These are phyloP conservation scores for Zaprionus davidi DNA, from an alignment of 1,140 invertebrate species.

Conservation along the genomic window DNA sequence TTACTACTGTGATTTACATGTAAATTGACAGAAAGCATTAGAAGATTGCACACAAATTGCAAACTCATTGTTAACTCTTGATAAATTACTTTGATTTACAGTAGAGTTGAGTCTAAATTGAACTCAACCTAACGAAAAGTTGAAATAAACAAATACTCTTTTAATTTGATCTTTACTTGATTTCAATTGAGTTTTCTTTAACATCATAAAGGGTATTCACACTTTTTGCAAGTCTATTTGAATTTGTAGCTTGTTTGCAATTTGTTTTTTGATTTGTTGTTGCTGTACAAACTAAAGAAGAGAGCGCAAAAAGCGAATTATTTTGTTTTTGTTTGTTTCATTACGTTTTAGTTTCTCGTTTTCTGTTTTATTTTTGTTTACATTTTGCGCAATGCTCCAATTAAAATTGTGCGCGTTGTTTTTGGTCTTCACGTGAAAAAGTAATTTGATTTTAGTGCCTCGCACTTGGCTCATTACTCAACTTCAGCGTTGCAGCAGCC, in stretches of 20 bases:
- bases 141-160: not conserved
- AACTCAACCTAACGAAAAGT: not conserved
- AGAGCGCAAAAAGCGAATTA: constrained; percentile 25
- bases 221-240: not conserved
- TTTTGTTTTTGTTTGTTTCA: constrained; percentile 19
- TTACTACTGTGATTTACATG: not conserved
- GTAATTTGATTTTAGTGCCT: constrained; percentile 50
- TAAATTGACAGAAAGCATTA: not conserved
- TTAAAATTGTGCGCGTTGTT: constrained; percentile 49
- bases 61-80: not conserved
- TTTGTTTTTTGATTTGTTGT: constrained; percentile 31
- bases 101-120: not conserved
- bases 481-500: constrained; percentile 44
- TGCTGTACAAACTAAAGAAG: constrained; percentile 5
- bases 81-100: constrained; percentile 1
- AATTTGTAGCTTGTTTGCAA: constrained; percentile 23
- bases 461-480: constrained; percentile 50
- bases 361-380: constrained; percentile 54
- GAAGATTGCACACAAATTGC: not conserved
- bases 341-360: constrained; percentile 24
- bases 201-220: not conserved
- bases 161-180: not conserved
- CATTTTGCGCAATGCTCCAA: constrained; percentile 74
- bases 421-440: constrained; percentile 31
- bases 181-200: not conserved